Evolutionary conservation across 2,888 invertebrate genomes (phyloP).

Genomic region (Pantelozetes paolii): DNA sequence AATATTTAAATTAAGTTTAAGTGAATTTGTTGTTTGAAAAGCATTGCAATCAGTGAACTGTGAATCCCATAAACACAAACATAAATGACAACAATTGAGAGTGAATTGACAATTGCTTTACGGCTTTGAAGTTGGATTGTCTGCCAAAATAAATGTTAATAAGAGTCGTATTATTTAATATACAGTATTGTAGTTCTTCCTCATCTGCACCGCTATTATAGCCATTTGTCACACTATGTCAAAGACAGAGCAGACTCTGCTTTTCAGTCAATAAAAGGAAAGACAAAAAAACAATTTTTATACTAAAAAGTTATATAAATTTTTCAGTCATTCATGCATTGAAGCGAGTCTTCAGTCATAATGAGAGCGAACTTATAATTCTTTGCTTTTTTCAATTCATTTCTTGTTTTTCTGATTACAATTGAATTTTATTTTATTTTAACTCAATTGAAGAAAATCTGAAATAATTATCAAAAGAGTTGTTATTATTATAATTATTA

Average conservation of each 20-base stretch:
- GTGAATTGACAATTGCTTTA: slow-evolving; percentile 5
- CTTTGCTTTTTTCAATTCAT: neutral
- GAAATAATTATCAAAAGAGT: slow-evolving; percentile 3
- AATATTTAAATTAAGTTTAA: slow-evolving; percentile 15
- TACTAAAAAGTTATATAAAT: neutral
- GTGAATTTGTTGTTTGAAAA: neutral
- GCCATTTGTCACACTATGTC: slow-evolving; percentile 7
- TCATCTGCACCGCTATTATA: slow-evolving; percentile 18
- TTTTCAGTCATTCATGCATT: slow-evolving; percentile 27
- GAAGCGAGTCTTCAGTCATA: slow-evolving; percentile 16
- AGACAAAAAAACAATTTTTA: slow-evolving; percentile 11
- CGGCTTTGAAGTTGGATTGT: neutral
- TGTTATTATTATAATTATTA: slow-evolving; percentile 8
- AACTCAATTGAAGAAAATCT: slow-evolving; percentile 27
- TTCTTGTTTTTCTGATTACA: slow-evolving; percentile 7
- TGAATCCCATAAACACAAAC: slow-evolving; percentile 9
- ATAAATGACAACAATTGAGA: slow-evolving; percentile 14
- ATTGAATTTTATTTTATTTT: slow-evolving; percentile 26
- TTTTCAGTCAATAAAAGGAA: slow-evolving; percentile 27
- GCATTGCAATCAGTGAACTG: neutral
- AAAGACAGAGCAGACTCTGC: neutral
- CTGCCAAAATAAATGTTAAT: neutral
- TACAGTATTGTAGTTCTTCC: slow-evolving; percentile 22
- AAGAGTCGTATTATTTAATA: neutral
- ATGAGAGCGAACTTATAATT: neutral